Conservation (phyloP, 2,797 vertebrate genomes). For the Sebastiscus tertius region DNA sequence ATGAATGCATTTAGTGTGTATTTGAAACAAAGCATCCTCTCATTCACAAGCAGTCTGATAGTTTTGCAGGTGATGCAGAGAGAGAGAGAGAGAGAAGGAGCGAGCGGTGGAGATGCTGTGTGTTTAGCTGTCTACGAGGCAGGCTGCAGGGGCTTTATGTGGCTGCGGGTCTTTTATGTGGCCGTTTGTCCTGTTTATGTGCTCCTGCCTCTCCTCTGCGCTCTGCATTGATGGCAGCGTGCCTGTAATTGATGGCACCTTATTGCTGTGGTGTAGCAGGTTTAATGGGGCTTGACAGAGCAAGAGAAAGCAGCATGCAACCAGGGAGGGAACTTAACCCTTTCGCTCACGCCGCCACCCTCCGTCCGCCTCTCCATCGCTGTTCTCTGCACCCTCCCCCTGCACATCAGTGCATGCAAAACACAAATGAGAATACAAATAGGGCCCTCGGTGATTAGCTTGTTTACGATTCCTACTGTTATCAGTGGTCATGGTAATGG, state of each 20-base stretch:
- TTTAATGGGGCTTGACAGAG: slow-evolving; percentile 88
- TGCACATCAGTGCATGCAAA: slow-evolving; percentile 45
- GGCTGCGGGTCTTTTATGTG: slow-evolving; percentile 80
- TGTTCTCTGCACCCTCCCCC: background rate
- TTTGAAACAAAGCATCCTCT: slow-evolving; percentile 34
- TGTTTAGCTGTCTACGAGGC: background rate
- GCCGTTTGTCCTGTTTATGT: slow-evolving; percentile 87
- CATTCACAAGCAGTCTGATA: slow-evolving; percentile 24
- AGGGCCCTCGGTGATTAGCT: slow-evolving; percentile 65
- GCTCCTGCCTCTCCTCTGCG: slow-evolving; percentile 74
- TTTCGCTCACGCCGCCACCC: slow-evolving; percentile 58
- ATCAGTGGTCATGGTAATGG: slow-evolving; percentile 58
- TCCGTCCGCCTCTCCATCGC: background rate
- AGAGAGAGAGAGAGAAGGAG: background rate
- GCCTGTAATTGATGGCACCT: slow-evolving; percentile 87
- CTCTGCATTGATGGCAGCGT: slow-evolving; percentile 79
- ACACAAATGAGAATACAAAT: slow-evolving; percentile 64
- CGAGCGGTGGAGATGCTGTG: background rate
- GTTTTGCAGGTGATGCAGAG: slow-evolving; percentile 16
- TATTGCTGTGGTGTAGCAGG: slow-evolving; percentile 86
- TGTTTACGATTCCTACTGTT: slow-evolving; percentile 68
- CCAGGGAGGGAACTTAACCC: slow-evolving; percentile 80
- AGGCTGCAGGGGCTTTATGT: slow-evolving; percentile 67
- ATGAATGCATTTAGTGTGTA: slow-evolving; percentile 4
- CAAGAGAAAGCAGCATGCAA: slow-evolving; percentile 80